Evolutionary conservation across 35 echinoderm and acorn worm genomes (phyloP), one percentile per base, ranked within the genome.

Genomic region (Lytechinus pictus): DNA sequence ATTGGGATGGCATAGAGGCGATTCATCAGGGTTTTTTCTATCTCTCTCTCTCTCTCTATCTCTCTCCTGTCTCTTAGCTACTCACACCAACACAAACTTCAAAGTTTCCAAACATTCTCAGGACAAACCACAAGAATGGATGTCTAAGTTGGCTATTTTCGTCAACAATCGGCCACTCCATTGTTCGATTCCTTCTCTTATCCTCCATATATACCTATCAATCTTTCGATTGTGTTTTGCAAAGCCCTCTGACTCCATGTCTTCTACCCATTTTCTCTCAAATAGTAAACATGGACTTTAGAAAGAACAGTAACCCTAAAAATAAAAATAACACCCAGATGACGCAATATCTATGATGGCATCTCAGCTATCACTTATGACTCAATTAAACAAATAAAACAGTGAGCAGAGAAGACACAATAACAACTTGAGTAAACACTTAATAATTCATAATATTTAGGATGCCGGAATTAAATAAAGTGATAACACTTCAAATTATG

Each of bases 341-440:
- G 66, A 24, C 14, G 66, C 66, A 79, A 79, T 7, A 79, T 79
- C 66, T 79, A 58, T 58, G 21, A 79, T n/a, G 4, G 66, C 66
- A 79, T 5, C 66, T 24, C 19, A 0, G 19, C 19, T 7, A 24
- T 16, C 66, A 79, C 16, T 79, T 79, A 19, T 79, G 66, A 79
- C 66, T 79, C 66, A 79, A 79, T n/a, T 79, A 24, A 79, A 79
- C 66, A 79, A 79, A 79, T 79, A 79, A 71, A 79, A 79, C 66
- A 0, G 16, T 24, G 66, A 79, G 66, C 66, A 4, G n/a, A 4
- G 16, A 6, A 79, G 66, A 79, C 66, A 79, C 14, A 79, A 79
- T 24, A 79, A 79, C 66, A 79, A 79, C 66, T 24, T 79, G 19
- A 79, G 66, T 24, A 79, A 24, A 79, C n/a, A 44, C 33, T 44